Conservation (phyloP, 2,797 vertebrate genomes). For the Spheniscus humboldti region DNA sequence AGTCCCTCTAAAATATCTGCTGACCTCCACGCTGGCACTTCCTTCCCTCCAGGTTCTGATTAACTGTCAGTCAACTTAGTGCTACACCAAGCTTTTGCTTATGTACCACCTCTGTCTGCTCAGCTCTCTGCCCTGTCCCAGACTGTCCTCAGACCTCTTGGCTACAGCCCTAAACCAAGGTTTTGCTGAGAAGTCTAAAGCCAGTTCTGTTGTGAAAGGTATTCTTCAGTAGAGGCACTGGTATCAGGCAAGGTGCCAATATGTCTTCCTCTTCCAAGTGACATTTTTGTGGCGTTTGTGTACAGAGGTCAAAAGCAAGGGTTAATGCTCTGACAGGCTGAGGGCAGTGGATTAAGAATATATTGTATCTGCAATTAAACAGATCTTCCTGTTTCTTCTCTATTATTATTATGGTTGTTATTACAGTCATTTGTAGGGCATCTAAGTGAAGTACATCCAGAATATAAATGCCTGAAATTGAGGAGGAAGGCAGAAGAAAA, state of each 20-base stretch:
- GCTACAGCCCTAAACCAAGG: neutral
- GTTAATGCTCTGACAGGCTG: neutral
- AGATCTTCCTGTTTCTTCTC: neutral
- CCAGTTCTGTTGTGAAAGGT: neutral
- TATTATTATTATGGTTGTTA: neutral
- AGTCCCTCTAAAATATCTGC: neutral
- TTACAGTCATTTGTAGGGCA: neutral
- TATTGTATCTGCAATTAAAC: neutral
- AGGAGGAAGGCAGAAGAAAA: neutral
- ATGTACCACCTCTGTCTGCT: neutral
- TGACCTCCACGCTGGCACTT: neutral
- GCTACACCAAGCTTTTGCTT: neutral
- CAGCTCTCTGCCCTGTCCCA: neutral
- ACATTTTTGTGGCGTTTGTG: neutral
- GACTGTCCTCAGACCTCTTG: neutral
- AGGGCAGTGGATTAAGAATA: neutral
- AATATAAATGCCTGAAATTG: neutral
- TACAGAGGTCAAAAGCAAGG: neutral
- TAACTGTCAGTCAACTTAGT: fast-evolving
- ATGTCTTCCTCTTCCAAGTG: neutral
- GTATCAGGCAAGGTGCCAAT: no score
- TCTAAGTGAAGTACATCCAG: neutral
- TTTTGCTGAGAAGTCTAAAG: neutral
- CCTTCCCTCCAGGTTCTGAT: neutral
- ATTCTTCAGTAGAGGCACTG: neutral